phyloP scores from a whole-genome alignment of 2,113 vertebrate species.

The Bos indicus region DNA sequence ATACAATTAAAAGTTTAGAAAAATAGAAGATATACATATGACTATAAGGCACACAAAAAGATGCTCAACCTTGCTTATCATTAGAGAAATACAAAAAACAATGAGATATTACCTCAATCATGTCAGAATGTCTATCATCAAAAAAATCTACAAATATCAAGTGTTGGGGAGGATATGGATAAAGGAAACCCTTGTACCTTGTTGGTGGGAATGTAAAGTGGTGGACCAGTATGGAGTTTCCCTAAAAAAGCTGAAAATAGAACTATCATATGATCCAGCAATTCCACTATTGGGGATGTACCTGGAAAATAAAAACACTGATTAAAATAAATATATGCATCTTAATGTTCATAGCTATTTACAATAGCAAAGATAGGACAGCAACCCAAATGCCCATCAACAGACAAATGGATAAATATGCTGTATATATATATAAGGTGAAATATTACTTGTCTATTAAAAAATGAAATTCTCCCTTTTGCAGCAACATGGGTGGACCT shows the following conservation, averaged over 20 bases:
- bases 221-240: not conserved
- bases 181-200: not conserved
- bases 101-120: not conserved
- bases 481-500: not conserved
- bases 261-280: not conserved
- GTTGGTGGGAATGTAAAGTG: not conserved
- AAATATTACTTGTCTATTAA: not conserved
- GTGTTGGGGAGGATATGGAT: not conserved
- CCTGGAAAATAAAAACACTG: not conserved
- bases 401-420: not conserved
- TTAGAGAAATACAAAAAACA: not conserved
- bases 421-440: not conserved
- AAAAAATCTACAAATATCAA: not conserved
- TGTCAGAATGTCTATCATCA: not conserved
- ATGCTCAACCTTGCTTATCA: too few species aligned
- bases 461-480: not conserved
- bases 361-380: not conserved
- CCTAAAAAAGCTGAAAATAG: not conserved
- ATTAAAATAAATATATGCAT: not conserved
- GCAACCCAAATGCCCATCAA: not conserved
- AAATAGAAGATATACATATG: not conserved
- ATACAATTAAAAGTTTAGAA: not conserved
- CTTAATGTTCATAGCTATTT: not conserved
- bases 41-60: not conserved
- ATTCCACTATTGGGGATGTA: not conserved